These are phyloP conservation scores for Nyctalus aviator DNA, from an alignment of 2,797 vertebrate genomes.

Conservation along the genomic window DNA sequence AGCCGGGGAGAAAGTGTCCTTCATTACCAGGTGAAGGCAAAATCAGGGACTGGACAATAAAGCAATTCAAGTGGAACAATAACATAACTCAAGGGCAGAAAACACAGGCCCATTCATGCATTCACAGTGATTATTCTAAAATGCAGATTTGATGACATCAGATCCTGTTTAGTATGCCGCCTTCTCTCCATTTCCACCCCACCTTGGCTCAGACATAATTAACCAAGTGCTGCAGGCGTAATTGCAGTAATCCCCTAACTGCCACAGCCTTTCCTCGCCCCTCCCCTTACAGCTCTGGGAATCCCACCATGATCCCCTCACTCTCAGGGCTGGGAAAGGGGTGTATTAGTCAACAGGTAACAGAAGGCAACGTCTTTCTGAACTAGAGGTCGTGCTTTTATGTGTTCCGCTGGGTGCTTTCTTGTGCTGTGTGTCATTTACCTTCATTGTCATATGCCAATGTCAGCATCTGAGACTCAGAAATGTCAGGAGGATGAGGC, in stretches of 20 bases:
- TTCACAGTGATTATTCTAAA: conserved; percentile 17
- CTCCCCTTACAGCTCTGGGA: not conserved
- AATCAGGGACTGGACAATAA: not conserved
- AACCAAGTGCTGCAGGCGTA: not conserved
- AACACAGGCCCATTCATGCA: conserved; percentile 7
- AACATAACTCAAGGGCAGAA: conserved; percentile 7
- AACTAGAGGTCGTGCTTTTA: not conserved
- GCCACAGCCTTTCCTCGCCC: not conserved
- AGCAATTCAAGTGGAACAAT: conserved; percentile 49
- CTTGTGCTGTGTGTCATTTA: not conserved
- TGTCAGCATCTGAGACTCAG: not conserved
- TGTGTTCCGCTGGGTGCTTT: not conserved
- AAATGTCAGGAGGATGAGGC: not conserved
- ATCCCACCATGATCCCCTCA: not conserved
- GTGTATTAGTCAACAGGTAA: not conserved
- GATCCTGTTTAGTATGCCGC: conserved; percentile 1
- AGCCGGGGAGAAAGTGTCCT: not conserved
- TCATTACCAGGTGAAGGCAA: not conserved
- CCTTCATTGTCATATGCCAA: not conserved
- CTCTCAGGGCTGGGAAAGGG: too few species aligned
- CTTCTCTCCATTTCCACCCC: not conserved
- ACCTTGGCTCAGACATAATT: not conserved
- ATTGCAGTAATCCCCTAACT: not conserved
- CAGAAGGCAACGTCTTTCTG: not conserved
- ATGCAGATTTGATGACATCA: conserved; percentile 46